These are phyloP conservation scores for Druon quercuslanigerum DNA, from an alignment of 1,140 invertebrate species.

Conservation along the genomic window DNA sequence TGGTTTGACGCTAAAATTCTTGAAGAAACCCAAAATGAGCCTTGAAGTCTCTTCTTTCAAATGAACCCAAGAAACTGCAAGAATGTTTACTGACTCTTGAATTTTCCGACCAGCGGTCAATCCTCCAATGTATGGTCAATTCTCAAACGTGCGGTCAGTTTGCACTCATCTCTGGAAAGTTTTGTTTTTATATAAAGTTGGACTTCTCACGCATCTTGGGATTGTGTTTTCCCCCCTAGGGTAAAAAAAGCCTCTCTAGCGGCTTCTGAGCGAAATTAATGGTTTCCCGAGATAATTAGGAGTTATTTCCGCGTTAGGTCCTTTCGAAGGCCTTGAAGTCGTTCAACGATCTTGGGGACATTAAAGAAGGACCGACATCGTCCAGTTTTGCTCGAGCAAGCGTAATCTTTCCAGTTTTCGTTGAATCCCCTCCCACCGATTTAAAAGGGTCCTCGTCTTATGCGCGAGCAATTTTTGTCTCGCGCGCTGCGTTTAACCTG, in stretches of 20 bases:
- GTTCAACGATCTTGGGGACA: constrained; percentile 35
- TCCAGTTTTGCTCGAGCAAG: constrained; percentile 24
- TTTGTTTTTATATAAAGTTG: no score
- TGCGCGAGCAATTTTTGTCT: constrained; percentile 63
- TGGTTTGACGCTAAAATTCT: no score
- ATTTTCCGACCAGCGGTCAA: no score
- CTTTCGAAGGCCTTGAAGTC: constrained; percentile 26
- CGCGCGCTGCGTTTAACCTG: constrained; percentile 71
- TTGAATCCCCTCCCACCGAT: constrained; percentile 28
- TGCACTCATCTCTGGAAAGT: no score
- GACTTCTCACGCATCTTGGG: neutral
- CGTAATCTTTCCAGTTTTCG: constrained; percentile 43
- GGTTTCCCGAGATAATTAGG: constrained; percentile 14
- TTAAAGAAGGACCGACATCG: constrained; percentile 4
- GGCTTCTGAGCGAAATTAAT: constrained; percentile 3
- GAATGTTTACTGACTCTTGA: no score
- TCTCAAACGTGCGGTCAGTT: no score
- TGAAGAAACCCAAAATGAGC: no score
- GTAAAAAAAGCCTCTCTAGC: neutral
- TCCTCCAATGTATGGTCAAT: no score
- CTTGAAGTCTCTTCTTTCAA: no score
- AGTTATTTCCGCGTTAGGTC: constrained; percentile 26
- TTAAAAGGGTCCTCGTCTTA: constrained; percentile 45
- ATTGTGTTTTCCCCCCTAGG: neutral
- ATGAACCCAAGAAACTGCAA: no score